Percentiles rank a stretch among this genome's conserved stretches.
These are phyloP conservation scores for Halichoerus grypus DNA, from an alignment of 2,113 vertebrate genomes.

Conservation along the genomic window DNA sequence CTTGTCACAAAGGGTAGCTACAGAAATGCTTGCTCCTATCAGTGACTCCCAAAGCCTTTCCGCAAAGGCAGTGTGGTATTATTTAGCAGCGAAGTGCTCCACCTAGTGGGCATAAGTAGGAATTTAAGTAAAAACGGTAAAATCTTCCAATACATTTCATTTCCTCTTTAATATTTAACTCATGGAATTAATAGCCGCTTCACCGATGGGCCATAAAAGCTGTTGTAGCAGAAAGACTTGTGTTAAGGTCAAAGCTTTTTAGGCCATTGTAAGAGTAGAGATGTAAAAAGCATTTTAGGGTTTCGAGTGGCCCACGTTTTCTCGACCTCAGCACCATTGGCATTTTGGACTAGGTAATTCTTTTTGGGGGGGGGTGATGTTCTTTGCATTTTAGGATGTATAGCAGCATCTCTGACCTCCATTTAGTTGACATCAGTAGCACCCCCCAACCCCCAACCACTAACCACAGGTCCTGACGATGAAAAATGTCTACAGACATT, in stretches of 20 bases:
- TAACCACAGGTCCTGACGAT: neutral
- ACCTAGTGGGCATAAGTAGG: constrained; percentile 50
- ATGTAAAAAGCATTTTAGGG: neutral
- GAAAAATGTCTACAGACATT: neutral
- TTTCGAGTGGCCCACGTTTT: neutral
- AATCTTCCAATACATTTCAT: neutral
- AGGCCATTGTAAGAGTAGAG: neutral
- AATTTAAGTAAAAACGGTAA: constrained; percentile 37
- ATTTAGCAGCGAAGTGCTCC: constrained; percentile 67
- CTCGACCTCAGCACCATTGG: neutral
- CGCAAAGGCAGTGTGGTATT: neutral
- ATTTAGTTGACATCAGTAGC: neutral
- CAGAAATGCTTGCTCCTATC: neutral
- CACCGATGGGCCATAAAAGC: neutral
- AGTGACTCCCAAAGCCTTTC: neutral
- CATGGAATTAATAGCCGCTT: neutral
- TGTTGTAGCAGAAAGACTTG: neutral
- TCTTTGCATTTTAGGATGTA: neutral
- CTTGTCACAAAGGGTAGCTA: neutral
- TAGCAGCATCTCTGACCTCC: neutral
- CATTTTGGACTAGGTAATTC: neutral
- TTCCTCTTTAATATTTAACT: constrained; percentile 41
- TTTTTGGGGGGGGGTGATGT: neutral
- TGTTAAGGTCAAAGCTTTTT: neutral
- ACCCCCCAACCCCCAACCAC: neutral